These are phyloP conservation scores for Eulithis testata DNA, from an alignment of 2,888 invertebrate genomes.

Conservation along the genomic window DNA sequence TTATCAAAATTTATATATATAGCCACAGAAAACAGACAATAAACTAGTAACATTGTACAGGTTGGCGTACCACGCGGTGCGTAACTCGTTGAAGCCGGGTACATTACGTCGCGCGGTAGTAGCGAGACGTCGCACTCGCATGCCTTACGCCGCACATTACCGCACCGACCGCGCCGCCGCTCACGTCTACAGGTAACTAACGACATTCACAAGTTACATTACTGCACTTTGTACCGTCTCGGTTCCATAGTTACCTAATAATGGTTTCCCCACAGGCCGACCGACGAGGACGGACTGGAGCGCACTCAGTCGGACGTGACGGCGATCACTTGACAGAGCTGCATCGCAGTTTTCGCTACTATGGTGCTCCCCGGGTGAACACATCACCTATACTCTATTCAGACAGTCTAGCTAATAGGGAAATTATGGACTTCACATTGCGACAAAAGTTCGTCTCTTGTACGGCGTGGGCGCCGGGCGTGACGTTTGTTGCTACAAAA, in stretches of 20 bases:
- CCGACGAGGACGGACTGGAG: conserved; percentile 75
- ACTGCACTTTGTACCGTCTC: too few relatives aligned
- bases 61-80: conserved; percentile 87
- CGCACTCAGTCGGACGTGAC: conserved; percentile 68
- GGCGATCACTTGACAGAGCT: conserved; percentile 71
- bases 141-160: conserved; percentile 65
- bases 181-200: conserved; percentile 64
- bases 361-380: conserved; percentile 40
- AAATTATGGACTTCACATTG: too few relatives aligned
- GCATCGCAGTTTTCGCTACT: conserved; percentile 35
- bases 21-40: too few relatives aligned
- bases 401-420: too few relatives aligned
- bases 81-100: conserved; percentile 89
- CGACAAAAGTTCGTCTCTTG: too few relatives aligned
- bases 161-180: conserved; percentile 59
- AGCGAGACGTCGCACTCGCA: conserved; percentile 79
- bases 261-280: conserved; percentile 55
- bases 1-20: too few relatives aligned
- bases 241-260: too few relatives aligned
- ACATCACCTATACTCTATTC: conserved; percentile 22
- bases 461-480: too few relatives aligned
- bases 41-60: conserved; percentile 66
- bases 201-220: not conserved
- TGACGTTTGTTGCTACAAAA: too few relatives aligned
- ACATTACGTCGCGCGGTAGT: conserved; percentile 89